These are phyloP conservation scores for Acanthosepion pharaonis DNA, from an alignment of 2,888 invertebrate species.

Conservation along the genomic window DNA sequence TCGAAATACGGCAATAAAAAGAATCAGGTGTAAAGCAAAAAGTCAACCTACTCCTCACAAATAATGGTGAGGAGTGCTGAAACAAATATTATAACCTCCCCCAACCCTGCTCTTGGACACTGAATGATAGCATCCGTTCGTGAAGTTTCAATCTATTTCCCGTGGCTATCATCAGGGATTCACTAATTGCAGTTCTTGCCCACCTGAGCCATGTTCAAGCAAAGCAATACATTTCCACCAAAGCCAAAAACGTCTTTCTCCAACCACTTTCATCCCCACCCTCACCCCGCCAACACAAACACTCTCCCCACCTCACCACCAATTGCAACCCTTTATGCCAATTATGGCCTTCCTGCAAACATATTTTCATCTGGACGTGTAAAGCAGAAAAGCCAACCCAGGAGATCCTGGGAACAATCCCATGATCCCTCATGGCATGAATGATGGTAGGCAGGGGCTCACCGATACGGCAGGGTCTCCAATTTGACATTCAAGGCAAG, in stretches of 20 bases:
- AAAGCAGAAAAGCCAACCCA: background rate
- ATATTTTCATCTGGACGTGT: background rate
- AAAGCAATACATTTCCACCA: background rate
- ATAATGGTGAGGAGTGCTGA: background rate
- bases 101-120: background rate
- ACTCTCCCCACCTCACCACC: background rate
- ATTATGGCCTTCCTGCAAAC: background rate
- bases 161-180: background rate
- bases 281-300: background rate
- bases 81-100: background rate
- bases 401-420: background rate
- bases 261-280: background rate
- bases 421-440: background rate
- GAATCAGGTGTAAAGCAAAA: too few relatives aligned
- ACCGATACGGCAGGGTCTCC: background rate
- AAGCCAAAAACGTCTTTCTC: background rate
- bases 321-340: background rate
- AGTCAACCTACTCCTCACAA: too few relatives aligned
- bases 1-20: too few relatives aligned
- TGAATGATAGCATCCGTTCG: background rate
- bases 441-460: background rate
- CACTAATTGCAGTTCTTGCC: background rate
- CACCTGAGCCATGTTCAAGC: background rate
- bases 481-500: background rate
- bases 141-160: background rate